Evolutionary conservation across 2,113 vertebrate genomes (phyloP).

Genomic region (Oncorhynchus nerka): DNA sequence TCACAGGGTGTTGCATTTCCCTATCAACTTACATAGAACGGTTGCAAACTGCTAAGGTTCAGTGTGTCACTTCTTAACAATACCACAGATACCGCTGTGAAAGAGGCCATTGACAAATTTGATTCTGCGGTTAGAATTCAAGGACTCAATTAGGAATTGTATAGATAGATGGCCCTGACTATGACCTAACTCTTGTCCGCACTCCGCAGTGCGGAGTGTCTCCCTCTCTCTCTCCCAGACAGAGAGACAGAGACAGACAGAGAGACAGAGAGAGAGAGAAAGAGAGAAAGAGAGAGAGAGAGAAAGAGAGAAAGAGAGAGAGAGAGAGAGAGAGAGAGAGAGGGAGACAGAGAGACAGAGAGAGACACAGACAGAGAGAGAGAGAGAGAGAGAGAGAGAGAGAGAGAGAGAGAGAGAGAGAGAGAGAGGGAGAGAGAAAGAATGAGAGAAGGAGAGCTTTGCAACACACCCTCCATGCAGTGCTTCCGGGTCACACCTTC

Average conservation of each 20-base stretch:
- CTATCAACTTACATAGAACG: neutral
- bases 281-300: neutral
- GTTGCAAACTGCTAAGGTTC: neutral
- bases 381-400: neutral
- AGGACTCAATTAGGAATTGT: neutral
- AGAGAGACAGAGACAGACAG: neutral
- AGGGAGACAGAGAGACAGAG: neutral
- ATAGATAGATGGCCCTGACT: neutral
- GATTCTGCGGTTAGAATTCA: neutral
- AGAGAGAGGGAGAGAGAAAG: neutral
- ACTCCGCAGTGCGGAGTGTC: neutral
- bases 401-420: neutral
- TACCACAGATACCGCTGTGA: neutral
- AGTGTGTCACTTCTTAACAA: neutral
- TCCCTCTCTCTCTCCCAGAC: too few species aligned
- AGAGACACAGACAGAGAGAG: neutral
- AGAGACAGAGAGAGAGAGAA: neutral
- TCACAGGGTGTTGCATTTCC: neutral
- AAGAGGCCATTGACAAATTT: neutral
- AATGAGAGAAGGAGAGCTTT: constrained; percentile 35
- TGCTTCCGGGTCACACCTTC: constrained; percentile 68
- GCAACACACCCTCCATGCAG: constrained; percentile 59
- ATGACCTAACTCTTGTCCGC: neutral
- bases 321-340: neutral
- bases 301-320: neutral